Evolutionary conservation across 2,888 invertebrate genomes (phyloP).

Genomic region (Diachrysia chrysitis): DNA sequence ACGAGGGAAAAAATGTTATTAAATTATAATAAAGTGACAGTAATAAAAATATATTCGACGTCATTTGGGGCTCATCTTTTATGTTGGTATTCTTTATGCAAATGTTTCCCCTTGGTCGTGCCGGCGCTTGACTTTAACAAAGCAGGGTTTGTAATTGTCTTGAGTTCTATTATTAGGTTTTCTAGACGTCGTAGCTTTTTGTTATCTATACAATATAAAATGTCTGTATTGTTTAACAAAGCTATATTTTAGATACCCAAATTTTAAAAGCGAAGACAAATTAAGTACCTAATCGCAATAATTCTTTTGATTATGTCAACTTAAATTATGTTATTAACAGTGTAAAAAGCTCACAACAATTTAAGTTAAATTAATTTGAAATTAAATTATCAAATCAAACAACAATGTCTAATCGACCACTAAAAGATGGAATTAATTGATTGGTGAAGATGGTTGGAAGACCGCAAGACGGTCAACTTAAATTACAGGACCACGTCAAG

Average conservation of each 20-base stretch:
- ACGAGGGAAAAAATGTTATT: background rate
- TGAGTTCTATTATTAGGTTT: background rate
- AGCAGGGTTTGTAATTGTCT: background rate
- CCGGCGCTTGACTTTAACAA: background rate
- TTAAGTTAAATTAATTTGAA: background rate
- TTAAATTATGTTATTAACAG: too few relatives aligned
- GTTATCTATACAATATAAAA: background rate
- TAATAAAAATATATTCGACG: background rate
- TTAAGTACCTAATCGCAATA: too few relatives aligned
- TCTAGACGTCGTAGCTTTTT: background rate
- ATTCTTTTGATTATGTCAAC: too few relatives aligned
- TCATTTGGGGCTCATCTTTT: background rate
- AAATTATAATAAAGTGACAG: constrained; percentile 1
- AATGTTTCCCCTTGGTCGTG: background rate
- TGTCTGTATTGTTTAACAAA: too few relatives aligned
- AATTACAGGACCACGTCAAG: background rate
- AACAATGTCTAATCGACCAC: background rate
- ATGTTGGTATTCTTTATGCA: background rate
- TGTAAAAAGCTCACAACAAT: too few relatives aligned
- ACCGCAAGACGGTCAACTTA: background rate
- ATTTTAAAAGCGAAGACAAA: too few relatives aligned
- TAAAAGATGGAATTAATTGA: background rate
- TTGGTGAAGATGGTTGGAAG: background rate
- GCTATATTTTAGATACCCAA: too few relatives aligned
- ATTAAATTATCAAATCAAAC: background rate